phyloP scores from a whole-genome alignment of 2,888 invertebrate genomes.

The Cryptocephalus primarius region DNA sequence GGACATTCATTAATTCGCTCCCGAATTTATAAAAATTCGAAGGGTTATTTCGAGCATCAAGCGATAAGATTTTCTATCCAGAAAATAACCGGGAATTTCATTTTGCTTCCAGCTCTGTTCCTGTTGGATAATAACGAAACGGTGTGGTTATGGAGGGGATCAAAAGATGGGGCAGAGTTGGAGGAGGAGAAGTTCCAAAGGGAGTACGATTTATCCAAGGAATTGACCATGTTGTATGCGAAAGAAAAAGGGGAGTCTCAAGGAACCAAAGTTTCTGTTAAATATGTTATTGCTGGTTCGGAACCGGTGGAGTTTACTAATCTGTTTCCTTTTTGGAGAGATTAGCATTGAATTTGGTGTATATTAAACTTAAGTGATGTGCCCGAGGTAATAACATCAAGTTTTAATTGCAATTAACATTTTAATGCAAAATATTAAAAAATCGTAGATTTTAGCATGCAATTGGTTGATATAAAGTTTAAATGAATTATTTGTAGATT shows the following conservation, averaged over 20 bases:
- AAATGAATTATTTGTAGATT: no score
- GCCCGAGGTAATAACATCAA: no score
- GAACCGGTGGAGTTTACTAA: constrained; percentile 19
- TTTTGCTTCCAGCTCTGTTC: constrained; percentile 17
- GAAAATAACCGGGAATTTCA: neutral
- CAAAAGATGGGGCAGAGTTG: constrained; percentile 3
- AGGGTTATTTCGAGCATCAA: no score
- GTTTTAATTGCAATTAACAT: no score
- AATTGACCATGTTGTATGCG: constrained; percentile 13
- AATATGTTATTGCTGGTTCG: constrained; percentile 10
- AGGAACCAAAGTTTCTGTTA: constrained; percentile 6
- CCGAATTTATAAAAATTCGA: no score
- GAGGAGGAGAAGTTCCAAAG: constrained; percentile 7
- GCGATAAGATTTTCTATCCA: no score
- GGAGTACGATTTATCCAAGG: constrained; percentile 11
- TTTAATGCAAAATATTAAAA: no score
- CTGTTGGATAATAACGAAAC: constrained; percentile 18
- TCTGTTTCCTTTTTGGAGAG: constrained; percentile 19
- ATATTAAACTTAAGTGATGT: no score
- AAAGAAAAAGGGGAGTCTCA: constrained; percentile 9
- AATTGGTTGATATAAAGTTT: no score
- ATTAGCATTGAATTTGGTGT: neutral
- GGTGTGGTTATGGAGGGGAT: constrained; percentile 21
- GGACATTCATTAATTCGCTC: no score
- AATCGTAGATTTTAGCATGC: no score